Percentiles rank a stretch among this genome's conserved stretches.
Conservation (phyloP, 2,888 invertebrate genomes). For the Tromatobia lineatoria region DNA sequence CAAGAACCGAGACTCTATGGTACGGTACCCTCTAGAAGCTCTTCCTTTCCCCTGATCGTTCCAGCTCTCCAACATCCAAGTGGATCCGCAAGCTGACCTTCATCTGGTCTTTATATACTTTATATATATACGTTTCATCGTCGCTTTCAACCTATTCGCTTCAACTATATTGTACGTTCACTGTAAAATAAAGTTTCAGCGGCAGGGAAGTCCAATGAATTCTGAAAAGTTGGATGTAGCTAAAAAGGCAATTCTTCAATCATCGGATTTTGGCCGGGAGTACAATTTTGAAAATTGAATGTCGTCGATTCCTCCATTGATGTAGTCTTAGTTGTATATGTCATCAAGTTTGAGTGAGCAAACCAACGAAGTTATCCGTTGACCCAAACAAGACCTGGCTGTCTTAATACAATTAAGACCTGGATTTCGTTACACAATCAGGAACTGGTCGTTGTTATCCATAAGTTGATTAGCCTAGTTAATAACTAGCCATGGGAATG, state of each 20-base stretch:
- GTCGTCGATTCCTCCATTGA: background rate
- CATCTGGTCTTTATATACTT: slow-evolving; percentile 23
- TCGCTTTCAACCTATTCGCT: background rate
- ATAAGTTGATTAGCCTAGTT: too few relatives aligned
- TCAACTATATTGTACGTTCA: background rate
- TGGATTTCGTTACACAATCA: too few relatives aligned
- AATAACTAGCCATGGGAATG: too few relatives aligned
- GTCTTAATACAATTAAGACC: too few relatives aligned
- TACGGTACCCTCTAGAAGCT: slow-evolving; percentile 44
- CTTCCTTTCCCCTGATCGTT: slow-evolving; percentile 27
- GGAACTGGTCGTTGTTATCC: too few relatives aligned
- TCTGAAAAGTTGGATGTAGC: background rate
- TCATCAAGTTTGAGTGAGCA: too few relatives aligned
- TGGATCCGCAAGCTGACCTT: slow-evolving; percentile 35
- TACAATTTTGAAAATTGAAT: too few relatives aligned
- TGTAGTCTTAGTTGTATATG: too few relatives aligned
- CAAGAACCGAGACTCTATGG: slow-evolving; percentile 38
- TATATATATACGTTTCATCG: slow-evolving; percentile 17
- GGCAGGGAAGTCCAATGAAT: background rate
- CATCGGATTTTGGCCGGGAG: too few relatives aligned
- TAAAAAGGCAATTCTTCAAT: too few relatives aligned
- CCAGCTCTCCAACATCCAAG: slow-evolving; percentile 24
- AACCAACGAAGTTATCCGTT: too few relatives aligned
- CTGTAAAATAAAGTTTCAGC: background rate
- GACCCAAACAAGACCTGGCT: too few relatives aligned